Percentiles rank a stretch among this genome's conserved stretches.
phyloP scores from a whole-genome alignment of 2,797 vertebrate species.

The Neosilurus hyrtlii region DNA sequence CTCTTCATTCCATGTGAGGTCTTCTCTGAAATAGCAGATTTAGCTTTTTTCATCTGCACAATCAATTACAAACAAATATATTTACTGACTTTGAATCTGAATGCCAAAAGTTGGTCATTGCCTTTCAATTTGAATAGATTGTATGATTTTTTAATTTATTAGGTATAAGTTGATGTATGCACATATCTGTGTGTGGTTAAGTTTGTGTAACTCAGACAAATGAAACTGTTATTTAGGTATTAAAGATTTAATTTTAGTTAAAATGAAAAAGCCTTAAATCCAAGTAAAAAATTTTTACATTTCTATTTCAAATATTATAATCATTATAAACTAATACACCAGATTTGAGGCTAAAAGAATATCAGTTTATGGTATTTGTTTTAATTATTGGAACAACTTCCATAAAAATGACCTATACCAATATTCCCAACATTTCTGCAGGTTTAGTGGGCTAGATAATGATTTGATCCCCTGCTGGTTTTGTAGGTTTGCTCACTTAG shows the following conservation, averaged over 20 bases:
- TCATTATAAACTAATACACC: background rate
- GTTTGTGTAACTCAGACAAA: background rate
- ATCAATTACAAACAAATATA: background rate
- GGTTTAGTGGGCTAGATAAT: too few relatives aligned
- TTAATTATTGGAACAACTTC: background rate
- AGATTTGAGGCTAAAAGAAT: background rate
- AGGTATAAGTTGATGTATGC: background rate
- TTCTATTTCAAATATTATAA: too few relatives aligned
- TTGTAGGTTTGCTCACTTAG: too few relatives aligned
- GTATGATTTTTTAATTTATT: background rate
- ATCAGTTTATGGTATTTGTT: background rate
- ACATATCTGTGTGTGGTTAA: background rate
- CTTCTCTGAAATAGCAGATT: conserved; percentile 45
- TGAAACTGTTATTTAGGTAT: background rate
- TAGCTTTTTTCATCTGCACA: background rate
- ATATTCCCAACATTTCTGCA: background rate
- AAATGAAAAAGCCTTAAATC: background rate
- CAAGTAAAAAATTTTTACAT: background rate
- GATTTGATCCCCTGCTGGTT: too few relatives aligned
- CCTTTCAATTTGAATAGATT: background rate
- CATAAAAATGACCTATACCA: background rate
- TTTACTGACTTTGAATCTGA: conserved; percentile 25
- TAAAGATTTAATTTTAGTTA: background rate
- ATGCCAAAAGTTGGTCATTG: conserved; percentile 16
- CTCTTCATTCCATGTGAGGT: background rate